A percentile compares a stretch with the other conserved stretches of the same genome.
Evolutionary conservation across 2,113 vertebrate species (phyloP).

Genomic region (Notothenia rossii): DNA sequence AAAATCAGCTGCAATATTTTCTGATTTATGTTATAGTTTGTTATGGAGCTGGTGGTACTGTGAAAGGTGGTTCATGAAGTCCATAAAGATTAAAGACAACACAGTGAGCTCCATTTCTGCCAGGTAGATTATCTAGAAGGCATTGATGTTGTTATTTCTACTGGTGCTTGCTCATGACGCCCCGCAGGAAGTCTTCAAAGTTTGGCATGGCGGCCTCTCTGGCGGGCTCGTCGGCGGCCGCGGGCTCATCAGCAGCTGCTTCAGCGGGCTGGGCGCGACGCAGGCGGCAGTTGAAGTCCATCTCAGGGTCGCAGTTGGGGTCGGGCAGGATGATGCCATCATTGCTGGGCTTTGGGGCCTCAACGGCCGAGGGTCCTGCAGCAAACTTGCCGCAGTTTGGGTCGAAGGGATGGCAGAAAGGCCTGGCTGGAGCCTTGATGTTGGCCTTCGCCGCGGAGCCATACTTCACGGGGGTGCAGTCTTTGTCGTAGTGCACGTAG

Average conservation of each 20-base stretch:
- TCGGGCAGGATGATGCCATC: constrained; percentile 79
- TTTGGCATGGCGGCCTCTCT: constrained; percentile 36
- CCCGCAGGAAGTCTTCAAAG: constrained; percentile 81
- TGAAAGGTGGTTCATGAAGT: constrained; percentile 23
- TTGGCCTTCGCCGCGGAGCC: constrained; percentile 38
- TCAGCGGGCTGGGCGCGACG: constrained; percentile 56
- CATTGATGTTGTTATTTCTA: constrained; percentile 48
- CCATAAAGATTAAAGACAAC: neutral
- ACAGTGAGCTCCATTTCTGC: constrained; percentile 2
- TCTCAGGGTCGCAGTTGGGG: constrained; percentile 85
- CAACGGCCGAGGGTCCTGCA: constrained; percentile 5
- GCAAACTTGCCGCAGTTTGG: constrained; percentile 78
- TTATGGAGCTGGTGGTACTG: neutral
- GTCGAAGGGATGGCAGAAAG: constrained; percentile 83
- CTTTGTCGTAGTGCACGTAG: constrained; percentile 85
- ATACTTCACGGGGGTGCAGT: constrained; percentile 76
- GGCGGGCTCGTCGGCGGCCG: constrained; percentile 22
- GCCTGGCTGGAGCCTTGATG: constrained; percentile 55
- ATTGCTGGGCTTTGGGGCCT: constrained; percentile 32
- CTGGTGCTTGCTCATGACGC: constrained; percentile 70
- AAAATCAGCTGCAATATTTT: constrained; percentile 25
- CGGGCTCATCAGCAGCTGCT: constrained; percentile 43
- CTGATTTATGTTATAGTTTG: constrained; percentile 17
- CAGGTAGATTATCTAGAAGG: neutral
- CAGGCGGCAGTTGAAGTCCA: constrained; percentile 84